phyloP scores from a whole-genome alignment of 2,113 vertebrate species.

The Hemicordylus capensis region DNA sequence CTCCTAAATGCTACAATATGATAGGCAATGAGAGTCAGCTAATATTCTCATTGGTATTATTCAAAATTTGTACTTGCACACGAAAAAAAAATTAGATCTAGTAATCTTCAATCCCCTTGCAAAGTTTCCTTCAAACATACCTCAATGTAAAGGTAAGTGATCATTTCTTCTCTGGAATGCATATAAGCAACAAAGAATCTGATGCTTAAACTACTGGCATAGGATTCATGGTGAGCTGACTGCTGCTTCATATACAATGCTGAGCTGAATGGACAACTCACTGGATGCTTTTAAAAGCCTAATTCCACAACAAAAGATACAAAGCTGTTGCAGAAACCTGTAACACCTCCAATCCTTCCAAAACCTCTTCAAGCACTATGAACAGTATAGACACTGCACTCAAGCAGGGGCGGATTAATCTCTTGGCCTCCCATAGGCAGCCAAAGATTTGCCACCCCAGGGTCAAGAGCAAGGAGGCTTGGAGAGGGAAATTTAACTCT shows the following conservation, averaged over 20 bases:
- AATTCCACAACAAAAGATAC: neutral
- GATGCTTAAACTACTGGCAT: neutral
- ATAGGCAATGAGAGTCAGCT: neutral
- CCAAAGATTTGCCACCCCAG: too few relatives aligned
- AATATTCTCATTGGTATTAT: neutral
- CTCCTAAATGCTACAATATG: neutral
- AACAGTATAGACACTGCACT: too few relatives aligned
- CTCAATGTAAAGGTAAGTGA: neutral
- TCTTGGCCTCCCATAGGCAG: too few relatives aligned
- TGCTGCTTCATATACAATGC: neutral
- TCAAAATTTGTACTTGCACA: neutral
- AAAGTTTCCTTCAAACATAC: neutral
- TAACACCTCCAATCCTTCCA: neutral
- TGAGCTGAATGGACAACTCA: neutral
- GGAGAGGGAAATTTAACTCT: too few relatives aligned
- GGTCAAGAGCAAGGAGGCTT: too few relatives aligned
- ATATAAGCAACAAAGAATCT: neutral
- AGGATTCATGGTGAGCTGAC: neutral
- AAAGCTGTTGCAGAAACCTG: neutral
- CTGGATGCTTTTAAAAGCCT: neutral
- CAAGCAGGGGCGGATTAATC: too few relatives aligned
- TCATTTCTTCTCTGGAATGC: neutral
- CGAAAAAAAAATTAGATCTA: neutral
- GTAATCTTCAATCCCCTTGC: neutral
- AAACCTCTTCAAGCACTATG: too few relatives aligned